Conservation (phyloP, 2,888 invertebrate species). For the Plagodis dolabraria region DNA sequence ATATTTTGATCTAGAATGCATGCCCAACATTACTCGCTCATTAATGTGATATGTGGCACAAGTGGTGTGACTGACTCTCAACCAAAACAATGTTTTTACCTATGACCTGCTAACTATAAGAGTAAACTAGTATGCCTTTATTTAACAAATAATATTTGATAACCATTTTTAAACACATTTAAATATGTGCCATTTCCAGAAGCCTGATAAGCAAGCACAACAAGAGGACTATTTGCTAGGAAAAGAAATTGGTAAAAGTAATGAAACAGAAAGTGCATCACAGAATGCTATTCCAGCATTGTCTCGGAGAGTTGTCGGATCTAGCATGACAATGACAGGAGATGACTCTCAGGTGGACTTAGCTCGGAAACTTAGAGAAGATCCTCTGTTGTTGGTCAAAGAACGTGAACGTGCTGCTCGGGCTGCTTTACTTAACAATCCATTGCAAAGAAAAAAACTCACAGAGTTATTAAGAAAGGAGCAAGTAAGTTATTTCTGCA, state of each 20-base stretch:
- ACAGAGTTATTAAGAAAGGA: conserved; percentile 90
- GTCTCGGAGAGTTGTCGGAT: conserved; percentile 72
- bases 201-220: conserved; percentile 87
- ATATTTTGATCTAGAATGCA: too few relatives aligned
- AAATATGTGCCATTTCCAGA: conserved; percentile 61
- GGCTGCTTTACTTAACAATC: conserved; percentile 94
- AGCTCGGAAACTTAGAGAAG: conserved; percentile 95
- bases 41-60: too few relatives aligned
- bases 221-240: conserved; percentile 96
- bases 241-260: conserved; percentile 91
- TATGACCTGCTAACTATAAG: too few relatives aligned
- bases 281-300: conserved; percentile 91
- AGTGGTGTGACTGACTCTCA: too few relatives aligned
- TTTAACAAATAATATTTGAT: too few relatives aligned
- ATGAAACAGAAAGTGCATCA: conserved; percentile 87
- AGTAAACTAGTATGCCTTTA: too few relatives aligned
- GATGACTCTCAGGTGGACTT: conserved; percentile 92
- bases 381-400: conserved; percentile 95
- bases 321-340: conserved; percentile 73
- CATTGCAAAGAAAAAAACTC: conserved; percentile 94
- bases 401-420: conserved; percentile 95
- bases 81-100: too few relatives aligned
- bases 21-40: too few relatives aligned
- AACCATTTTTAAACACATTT: too few relatives aligned
- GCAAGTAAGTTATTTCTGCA: conserved; percentile 55